Conservation (phyloP, 2,888 invertebrate genomes). For the Chesias legatella region DNA sequence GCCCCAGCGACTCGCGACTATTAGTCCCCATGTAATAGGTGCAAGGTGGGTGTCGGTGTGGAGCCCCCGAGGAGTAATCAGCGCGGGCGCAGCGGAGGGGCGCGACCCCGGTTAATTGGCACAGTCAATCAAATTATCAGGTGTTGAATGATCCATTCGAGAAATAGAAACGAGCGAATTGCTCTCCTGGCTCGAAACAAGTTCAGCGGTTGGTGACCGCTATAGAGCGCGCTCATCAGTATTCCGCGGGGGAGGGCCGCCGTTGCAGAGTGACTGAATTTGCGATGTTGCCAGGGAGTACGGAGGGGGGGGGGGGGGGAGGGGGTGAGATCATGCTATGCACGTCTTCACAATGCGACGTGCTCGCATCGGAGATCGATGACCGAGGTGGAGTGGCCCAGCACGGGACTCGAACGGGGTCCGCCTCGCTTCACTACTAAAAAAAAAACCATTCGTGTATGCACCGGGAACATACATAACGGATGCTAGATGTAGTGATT, state of each 20-base stretch:
- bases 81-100: background rate
- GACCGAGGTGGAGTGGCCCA: too few species aligned
- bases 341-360: background rate
- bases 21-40: too few species aligned
- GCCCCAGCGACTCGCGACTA: too few species aligned
- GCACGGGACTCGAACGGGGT: too few species aligned
- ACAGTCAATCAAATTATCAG: background rate
- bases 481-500: too few species aligned
- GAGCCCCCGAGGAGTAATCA: background rate
- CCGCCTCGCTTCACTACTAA: too few species aligned
- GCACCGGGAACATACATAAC: too few species aligned
- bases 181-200: background rate
- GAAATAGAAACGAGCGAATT: background rate
- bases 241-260: slow-evolving; percentile 8
- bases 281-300: background rate
- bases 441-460: too few species aligned
- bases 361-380: too few species aligned
- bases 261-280: slow-evolving; percentile 11
- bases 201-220: slow-evolving; percentile 2
- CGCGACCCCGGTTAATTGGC: background rate
- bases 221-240: slow-evolving; percentile 9
- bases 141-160: slow-evolving; percentile 1
- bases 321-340: background rate
- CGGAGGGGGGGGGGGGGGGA: background rate
- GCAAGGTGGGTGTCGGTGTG: too few species aligned